phyloP scores from a whole-genome alignment of 2,113 vertebrate genomes.

The Strigops habroptila region DNA sequence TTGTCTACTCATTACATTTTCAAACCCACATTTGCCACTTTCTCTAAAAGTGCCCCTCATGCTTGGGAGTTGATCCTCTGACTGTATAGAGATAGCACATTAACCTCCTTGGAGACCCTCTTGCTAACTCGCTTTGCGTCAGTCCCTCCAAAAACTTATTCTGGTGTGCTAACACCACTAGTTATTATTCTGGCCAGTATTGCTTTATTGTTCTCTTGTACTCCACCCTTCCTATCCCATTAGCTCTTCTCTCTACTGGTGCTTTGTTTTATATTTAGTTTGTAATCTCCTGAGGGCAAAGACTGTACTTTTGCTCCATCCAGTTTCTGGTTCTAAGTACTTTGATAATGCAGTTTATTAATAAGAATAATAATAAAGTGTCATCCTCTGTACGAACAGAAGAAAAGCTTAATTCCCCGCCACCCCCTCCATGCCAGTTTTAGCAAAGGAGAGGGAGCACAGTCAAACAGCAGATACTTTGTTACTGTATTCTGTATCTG shows the following conservation, averaged over 20 bases:
- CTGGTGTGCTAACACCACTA: not conserved
- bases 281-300: not conserved
- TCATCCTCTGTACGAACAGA: not conserved
- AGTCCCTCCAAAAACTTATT: not conserved
- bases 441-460: not conserved
- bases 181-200: not conserved
- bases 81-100: not conserved
- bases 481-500: constrained; percentile 6
- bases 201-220: not conserved
- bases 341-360: not conserved
- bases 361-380: not conserved
- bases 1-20: not conserved
- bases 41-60: not conserved
- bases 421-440: not conserved
- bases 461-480: constrained; percentile 38
- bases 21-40: not conserved
- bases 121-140: not conserved
- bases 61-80: not conserved
- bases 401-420: not conserved
- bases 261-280: not conserved
- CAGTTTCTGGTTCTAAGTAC: not conserved
- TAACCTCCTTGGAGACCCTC: not conserved
- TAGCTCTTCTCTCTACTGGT: not conserved
- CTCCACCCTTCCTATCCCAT: not conserved
- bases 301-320: not conserved